phyloP scores from a whole-genome alignment of 2,797 vertebrate species.

The Syngnathus acus region DNA sequence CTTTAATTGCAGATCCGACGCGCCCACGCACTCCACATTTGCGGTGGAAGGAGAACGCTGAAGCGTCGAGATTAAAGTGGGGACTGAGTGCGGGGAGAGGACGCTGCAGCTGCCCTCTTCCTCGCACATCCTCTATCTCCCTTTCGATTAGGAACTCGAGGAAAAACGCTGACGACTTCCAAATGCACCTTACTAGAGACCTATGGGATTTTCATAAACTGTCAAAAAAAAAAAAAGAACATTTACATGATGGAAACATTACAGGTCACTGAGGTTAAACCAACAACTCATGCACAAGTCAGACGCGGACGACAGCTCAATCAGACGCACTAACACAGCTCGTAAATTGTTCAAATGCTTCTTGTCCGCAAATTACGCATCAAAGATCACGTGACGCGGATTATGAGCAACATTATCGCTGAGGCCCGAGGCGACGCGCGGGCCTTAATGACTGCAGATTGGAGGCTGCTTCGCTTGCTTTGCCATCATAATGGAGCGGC shows the following conservation, averaged over 20 bases:
- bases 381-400: slow-evolving; percentile 55
- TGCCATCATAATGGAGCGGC: slow-evolving; percentile 51
- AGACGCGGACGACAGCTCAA: slow-evolving; percentile 15
- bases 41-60: slow-evolving; percentile 71
- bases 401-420: slow-evolving; percentile 60
- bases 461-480: slow-evolving; percentile 52
- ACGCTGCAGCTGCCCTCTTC: slow-evolving; percentile 62
- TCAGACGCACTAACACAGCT: slow-evolving; percentile 31
- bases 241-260: slow-evolving; percentile 24
- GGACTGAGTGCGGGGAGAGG: slow-evolving; percentile 68
- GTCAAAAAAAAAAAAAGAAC: neutral
- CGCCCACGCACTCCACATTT: slow-evolving; percentile 76
- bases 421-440: slow-evolving; percentile 49
- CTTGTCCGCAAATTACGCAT: slow-evolving; percentile 55
- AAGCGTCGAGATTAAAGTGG: slow-evolving; percentile 71
- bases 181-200: slow-evolving; percentile 33
- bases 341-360: slow-evolving; percentile 55
- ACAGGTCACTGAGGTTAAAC: slow-evolving; percentile 37
- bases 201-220: slow-evolving; percentile 1
- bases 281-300: slow-evolving; percentile 29
- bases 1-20: slow-evolving; percentile 78
- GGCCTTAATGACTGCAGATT: slow-evolving; percentile 60
- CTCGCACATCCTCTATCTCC: slow-evolving; percentile 55
- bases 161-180: slow-evolving; percentile 39
- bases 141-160: slow-evolving; percentile 52